These are phyloP conservation scores for Syngnathus scovelli DNA, from an alignment of 2,113 vertebrate species.

Conservation along the genomic window DNA sequence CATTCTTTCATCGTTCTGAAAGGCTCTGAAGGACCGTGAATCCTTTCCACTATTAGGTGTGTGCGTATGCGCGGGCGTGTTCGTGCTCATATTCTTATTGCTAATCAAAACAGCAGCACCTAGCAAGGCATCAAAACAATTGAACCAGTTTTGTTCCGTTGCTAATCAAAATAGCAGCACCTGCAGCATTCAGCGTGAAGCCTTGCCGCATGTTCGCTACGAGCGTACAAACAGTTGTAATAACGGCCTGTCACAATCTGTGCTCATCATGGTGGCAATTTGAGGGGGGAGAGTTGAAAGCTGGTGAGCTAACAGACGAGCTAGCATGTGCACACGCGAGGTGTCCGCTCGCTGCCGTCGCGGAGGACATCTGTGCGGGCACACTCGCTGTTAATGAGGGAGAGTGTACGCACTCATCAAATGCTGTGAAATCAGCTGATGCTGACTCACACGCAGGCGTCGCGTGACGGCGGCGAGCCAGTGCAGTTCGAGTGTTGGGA, in stretches of 20 bases:
- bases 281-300: not conserved
- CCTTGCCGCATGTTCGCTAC: too few species aligned
- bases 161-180: too few species aligned
- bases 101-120: not conserved
- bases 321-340: not conserved
- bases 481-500: conserved; percentile 6
- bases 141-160: too few species aligned
- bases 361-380: not conserved
- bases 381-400: not conserved
- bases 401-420: not conserved
- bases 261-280: not conserved
- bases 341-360: not conserved
- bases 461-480: conserved; percentile 13
- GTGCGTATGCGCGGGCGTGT: too few species aligned
- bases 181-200: not conserved
- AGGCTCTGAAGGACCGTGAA: not conserved
- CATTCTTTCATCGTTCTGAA: not conserved
- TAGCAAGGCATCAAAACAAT: too few species aligned
- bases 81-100: not conserved
- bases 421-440: not conserved
- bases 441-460: not conserved
- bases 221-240: not conserved
- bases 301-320: not conserved
- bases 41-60: not conserved
- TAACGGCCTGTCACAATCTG: not conserved